Evolutionary conservation across 2,797 vertebrate species (phyloP), one percentile per base, ranked within the genome.

Genomic region (Carapus acus): DNA sequence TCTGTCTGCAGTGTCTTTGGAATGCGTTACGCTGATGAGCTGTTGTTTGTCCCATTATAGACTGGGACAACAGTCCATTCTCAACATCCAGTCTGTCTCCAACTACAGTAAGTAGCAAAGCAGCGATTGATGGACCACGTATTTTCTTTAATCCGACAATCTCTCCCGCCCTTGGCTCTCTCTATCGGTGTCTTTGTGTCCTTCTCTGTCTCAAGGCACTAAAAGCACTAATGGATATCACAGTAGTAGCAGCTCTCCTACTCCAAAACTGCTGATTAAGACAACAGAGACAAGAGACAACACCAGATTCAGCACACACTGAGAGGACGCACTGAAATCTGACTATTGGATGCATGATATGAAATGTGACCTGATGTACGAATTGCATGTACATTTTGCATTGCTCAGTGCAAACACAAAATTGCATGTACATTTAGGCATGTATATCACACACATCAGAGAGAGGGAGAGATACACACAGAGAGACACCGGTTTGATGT

Each of bases 61-160:
- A 73, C 71, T 90, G 7, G 86, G 85, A 39, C 86, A 89, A 1
- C 82, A 88, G 71, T 73, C 82, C 47, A 43, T 87, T 54, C 62
- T 87, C 58, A 82, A 77, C 76, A 83, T 90, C 64, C 86, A 89
- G 53, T 19, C 85, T 1, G 36, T 84, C 39, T 62, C 84, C 58
- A 83, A 23, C 80, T 83, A 78, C 71, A 85, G 89, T 89, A 59
- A 86, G 89, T 83, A 39, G 45, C 40, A 33, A 15, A 20, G 14
- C 6, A 33, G 9, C 14, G 11, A 7, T 39, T n/a, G n/a, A n/a
- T n/a, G n/a, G n/a, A 36, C 40, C 29, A 4, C 13, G n/a, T 5
- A 15, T 17, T 43, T 22, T 23, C 27, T 21, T 9, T 22, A 18
- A 14, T 8, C 36, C 20, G 15, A 16, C 2, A 40, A 6, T 38